These are phyloP conservation scores for Lepidotrigona ventralis DNA, from an alignment of 1,140 invertebrate genomes.

Conservation along the genomic window DNA sequence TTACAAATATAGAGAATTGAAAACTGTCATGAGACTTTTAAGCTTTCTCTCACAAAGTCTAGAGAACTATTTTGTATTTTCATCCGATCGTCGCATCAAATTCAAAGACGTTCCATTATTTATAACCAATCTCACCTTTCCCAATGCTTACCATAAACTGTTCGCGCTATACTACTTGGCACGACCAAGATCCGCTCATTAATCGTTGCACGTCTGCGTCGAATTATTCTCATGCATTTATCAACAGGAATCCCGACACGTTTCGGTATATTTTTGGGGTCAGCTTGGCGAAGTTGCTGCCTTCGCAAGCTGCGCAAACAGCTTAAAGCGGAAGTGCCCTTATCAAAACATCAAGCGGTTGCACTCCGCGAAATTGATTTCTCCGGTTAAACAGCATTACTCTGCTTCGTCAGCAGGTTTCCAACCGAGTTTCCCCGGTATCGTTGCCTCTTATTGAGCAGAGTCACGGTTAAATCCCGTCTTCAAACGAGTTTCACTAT, in stretches of 20 bases:
- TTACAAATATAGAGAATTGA: too few species aligned
- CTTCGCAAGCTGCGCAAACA: slow-evolving; percentile 10
- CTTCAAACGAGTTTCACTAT: not conserved
- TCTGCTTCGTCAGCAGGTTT: slow-evolving; percentile 21
- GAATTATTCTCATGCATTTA: not conserved
- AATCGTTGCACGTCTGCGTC: not conserved
- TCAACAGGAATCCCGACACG: not conserved
- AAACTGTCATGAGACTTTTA: too few species aligned
- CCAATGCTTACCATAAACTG: not conserved
- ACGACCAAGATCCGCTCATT: not conserved
- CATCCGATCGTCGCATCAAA: not conserved
- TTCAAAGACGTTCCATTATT: not conserved
- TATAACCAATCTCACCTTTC: not conserved
- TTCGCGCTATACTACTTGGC: not conserved
- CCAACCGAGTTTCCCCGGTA: not conserved
- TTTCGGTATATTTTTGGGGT: not conserved
- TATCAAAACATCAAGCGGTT: slow-evolving; percentile 21
- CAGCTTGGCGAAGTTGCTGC: not conserved
- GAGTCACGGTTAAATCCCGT: not conserved
- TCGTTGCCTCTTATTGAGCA: not conserved
- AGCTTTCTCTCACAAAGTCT: not conserved
- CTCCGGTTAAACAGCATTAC: slow-evolving; percentile 32
- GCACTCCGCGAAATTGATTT: slow-evolving; percentile 47
- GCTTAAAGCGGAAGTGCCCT: slow-evolving; percentile 29
- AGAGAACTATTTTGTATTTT: not conserved